Conservation (phyloP, 2,888 invertebrate genomes). For the Cybosia mesomella region DNA sequence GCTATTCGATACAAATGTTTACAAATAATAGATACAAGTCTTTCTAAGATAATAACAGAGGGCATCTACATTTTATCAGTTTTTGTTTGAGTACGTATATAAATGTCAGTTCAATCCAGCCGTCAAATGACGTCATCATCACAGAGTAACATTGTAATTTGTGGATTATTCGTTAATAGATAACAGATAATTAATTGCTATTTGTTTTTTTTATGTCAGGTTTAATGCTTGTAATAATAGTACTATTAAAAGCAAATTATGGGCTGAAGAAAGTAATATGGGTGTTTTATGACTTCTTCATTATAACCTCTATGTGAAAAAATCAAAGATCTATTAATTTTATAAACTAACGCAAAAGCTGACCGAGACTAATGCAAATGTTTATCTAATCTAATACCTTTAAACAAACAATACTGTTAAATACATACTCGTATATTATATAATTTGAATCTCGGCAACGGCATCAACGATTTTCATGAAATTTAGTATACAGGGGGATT, state of each 20-base stretch:
- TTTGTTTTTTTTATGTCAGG: constrained; percentile 33
- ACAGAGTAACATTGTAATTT: constrained; percentile 25
- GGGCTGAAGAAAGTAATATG: neutral
- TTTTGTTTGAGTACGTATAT: constrained; percentile 30
- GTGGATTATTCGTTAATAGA: neutral
- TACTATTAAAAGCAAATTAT: constrained; percentile 13
- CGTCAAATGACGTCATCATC: constrained; percentile 32
- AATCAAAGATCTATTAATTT: neutral
- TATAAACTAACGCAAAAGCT: neutral
- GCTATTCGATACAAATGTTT: constrained; percentile 9
- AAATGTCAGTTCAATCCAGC: constrained; percentile 35
- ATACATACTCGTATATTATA: no score
- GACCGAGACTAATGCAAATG: neutral
- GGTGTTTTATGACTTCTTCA: constrained; percentile 9
- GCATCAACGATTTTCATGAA: no score
- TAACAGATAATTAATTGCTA: neutral
- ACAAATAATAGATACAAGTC: constrained; percentile 1
- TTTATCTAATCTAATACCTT: no score
- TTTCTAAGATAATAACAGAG: constrained; percentile 20
- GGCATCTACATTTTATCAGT: constrained; percentile 19
- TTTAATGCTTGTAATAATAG: constrained; percentile 18
- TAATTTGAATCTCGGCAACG: no score
- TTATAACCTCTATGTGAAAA: neutral
- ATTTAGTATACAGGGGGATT: no score
- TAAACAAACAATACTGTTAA: no score